phyloP scores from a whole-genome alignment of 1,140 invertebrate species.

The Drosophila seguyi region DNA sequence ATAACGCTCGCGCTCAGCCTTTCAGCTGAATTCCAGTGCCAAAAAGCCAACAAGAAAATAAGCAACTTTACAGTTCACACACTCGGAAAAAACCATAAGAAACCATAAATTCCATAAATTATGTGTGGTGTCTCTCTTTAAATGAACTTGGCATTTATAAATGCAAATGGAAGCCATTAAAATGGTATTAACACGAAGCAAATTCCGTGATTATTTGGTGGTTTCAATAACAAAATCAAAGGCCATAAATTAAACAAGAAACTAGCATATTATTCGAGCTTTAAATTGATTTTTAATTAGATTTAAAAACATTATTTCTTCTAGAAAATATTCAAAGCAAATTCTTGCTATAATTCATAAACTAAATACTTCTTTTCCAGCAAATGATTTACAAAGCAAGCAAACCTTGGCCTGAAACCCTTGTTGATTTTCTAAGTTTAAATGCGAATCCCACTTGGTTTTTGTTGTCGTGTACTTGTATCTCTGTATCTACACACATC shows the following conservation, averaged over 20 bases:
- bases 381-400: neutral
- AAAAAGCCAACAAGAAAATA: conserved; percentile 19
- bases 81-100: conserved; percentile 22
- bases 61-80: conserved; percentile 40
- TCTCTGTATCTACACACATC: conserved; percentile 23
- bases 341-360: neutral
- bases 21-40: conserved; percentile 34
- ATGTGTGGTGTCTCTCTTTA: conserved; percentile 15
- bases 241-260: neutral
- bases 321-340: neutral
- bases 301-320: neutral
- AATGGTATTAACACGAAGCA: conserved; percentile 11
- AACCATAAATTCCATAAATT: conserved; percentile 44
- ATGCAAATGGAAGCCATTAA: conserved; percentile 25
- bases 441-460: conserved; percentile 12
- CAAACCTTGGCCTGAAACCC: neutral
- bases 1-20: conserved; percentile 46
- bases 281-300: conserved; percentile 1
- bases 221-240: neutral
- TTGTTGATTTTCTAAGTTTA: conserved; percentile 28
- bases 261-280: neutral
- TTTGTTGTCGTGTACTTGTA: conserved; percentile 20
- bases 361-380: too few species aligned
- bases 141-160: conserved; percentile 2
- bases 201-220: conserved; percentile 6